Base-by-base conservation (phyloP, 2,113 vertebrate genomes). In the Phyllostomus hastatus region DNA sequence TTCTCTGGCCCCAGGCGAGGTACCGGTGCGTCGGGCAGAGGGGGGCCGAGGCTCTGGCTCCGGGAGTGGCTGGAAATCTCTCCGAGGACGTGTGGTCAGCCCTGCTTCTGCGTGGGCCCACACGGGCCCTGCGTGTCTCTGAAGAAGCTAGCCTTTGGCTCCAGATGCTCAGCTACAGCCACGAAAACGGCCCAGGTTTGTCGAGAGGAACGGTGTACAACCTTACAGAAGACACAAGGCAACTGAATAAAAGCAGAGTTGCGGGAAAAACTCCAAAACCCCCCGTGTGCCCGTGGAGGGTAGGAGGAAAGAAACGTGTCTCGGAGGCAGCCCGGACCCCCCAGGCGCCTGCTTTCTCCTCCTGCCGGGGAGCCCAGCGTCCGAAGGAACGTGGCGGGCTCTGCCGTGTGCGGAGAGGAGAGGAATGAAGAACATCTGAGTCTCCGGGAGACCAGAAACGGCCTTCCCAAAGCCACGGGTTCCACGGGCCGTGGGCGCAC, bases 351-450 rank as follows among this genome's bases (percentile, higher is more conserved):
- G 73, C 2, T 70, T 82, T 80, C 22, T 59, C 88, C 70, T 48
- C 50, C 17, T 73, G 48, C 69, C 41, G 46, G 59, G 9, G 46
- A 92, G 76, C 19, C 0, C 0, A 64, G 35, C 0, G 0, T 41
- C 73, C 70, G 91, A 96, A 95, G 84, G 91, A 95, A 90, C 79
- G 80, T 41, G 61, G 28, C 76, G 52, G 33, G 48, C 48, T 22
- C 24, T 73, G 48, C 59, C 54, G 7, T 14, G 52, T 88, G 79
- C 70, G 73, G 85, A 90, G 92, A 95, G 95, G 91, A 28, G 54
- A 48, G 87, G 79, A 81, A 97, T 97, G 93, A 95, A 91, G 93
- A 97, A 82, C 96, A 97, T 92, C 90, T 94, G 61, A 95, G 90
- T 61, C 87, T 91, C 59, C 67, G 94, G 81, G 97, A 16, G 90